Conservation (phyloP, 2,888 invertebrate species). For the Carterocephalus palaemon region DNA sequence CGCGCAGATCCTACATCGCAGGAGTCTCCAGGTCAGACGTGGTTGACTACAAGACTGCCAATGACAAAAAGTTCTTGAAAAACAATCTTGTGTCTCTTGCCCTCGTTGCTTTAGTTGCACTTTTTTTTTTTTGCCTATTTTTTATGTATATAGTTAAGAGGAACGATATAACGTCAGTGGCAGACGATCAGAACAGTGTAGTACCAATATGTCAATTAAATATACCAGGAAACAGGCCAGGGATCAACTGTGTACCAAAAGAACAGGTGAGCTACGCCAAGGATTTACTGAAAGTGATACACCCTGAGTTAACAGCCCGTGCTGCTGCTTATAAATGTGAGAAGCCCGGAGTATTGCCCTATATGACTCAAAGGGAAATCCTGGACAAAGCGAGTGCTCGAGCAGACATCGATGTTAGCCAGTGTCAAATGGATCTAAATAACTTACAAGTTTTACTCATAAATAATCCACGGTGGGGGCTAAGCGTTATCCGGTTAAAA, state of each 20-base stretch:
- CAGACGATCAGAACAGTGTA: constrained; percentile 76
- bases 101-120: constrained; percentile 78
- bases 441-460: constrained; percentile 84
- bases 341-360: constrained; percentile 69
- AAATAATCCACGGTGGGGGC: constrained; percentile 86
- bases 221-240: constrained; percentile 74
- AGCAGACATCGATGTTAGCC: constrained; percentile 53
- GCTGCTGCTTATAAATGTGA: constrained; percentile 80
- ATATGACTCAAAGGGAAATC: constrained; percentile 82
- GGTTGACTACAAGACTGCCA: constrained; percentile 60
- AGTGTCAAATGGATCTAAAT: constrained; percentile 77
- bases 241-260: constrained; percentile 82
- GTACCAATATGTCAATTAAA: constrained; percentile 78
- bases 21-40: constrained; percentile 59
- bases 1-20: constrained; percentile 62
- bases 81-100: constrained; percentile 82
- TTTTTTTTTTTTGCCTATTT: constrained; percentile 83
- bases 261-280: constrained; percentile 81
- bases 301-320: constrained; percentile 80
- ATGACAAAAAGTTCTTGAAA: constrained; percentile 74
- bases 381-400: constrained; percentile 74
- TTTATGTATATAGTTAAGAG: constrained; percentile 84
- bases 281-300: constrained; percentile 80
- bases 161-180: constrained; percentile 76
- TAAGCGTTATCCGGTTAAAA: constrained; percentile 76